Conservation (phyloP, 2,797 vertebrate genomes). For the Stomatorhinus walkeri region DNA sequence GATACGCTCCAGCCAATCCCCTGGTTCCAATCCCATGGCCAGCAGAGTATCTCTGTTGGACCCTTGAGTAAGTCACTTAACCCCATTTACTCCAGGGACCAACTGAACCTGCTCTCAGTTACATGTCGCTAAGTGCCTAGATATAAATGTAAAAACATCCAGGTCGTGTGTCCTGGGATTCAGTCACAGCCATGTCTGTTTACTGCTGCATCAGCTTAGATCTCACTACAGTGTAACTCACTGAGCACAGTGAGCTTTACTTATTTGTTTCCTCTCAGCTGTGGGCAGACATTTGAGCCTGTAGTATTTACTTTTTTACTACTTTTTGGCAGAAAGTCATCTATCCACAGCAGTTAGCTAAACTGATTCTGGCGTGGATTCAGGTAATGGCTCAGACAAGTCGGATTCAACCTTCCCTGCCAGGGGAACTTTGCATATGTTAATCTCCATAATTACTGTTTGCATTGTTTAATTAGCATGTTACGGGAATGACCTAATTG, state of each 20-base stretch:
- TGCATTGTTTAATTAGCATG: not conserved
- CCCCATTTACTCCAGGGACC: not conserved
- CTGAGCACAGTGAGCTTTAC: not conserved
- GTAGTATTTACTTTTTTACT: not conserved
- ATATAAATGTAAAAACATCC: not conserved
- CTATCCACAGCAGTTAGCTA: not conserved
- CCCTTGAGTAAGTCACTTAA: not conserved
- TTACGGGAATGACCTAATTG: not conserved
- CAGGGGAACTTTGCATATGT: not conserved
- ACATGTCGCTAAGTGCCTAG: not conserved
- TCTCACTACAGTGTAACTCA: not conserved
- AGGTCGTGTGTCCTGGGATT: not conserved
- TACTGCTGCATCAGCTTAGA: not conserved
- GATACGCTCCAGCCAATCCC: too few species aligned
- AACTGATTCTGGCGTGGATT: not conserved
- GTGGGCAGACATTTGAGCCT: not conserved
- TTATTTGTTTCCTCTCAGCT: not conserved
- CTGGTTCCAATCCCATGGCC: not conserved
- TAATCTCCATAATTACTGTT: slow-evolving; percentile 10
- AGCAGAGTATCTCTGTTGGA: not conserved
- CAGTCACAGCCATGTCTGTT: not conserved
- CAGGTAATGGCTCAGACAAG: not conserved
- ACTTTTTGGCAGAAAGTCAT: not conserved
- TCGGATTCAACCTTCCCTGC: not conserved
- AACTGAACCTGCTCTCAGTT: not conserved